Percentiles rank a stretch among this genome's conserved stretches.
Evolutionary conservation across 2,888 invertebrate species (phyloP).

Genomic region (Sarcophaga subvicina): DNA sequence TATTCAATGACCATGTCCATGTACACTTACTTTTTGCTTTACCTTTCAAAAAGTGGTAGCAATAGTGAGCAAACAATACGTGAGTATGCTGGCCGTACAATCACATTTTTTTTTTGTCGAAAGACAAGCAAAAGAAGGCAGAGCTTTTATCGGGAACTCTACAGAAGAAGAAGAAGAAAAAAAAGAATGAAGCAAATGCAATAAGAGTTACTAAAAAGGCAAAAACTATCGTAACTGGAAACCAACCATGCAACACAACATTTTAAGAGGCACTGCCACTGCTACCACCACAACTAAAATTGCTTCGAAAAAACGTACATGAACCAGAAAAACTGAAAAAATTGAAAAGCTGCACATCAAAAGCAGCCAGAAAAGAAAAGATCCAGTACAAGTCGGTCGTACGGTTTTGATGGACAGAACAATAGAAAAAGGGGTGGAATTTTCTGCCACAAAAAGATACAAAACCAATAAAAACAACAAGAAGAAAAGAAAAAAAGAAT

Average conservation of each 20-base stretch:
- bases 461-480: constrained; percentile 58
- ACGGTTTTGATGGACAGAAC: constrained; percentile 80
- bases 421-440: constrained; percentile 82
- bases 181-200: constrained; percentile 21
- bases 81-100: constrained; percentile 29
- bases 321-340: constrained; percentile 68
- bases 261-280: neutral
- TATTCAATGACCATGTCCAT: constrained; percentile 55
- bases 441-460: constrained; percentile 68
- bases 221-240: neutral
- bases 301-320: constrained; percentile 44
- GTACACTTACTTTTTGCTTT: constrained; percentile 41
- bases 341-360: constrained; percentile 49
- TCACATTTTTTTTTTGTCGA: constrained; percentile 36
- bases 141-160: constrained; percentile 61
- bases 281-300: neutral
- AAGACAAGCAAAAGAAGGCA: constrained; percentile 64
- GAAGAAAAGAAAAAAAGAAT: constrained; percentile 40
- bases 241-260: neutral
- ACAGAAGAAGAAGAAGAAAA: constrained; percentile 19
- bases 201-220: neutral
- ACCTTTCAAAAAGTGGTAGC: constrained; percentile 62
- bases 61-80: neutral
- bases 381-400: constrained; percentile 53
- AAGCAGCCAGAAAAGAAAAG: constrained; percentile 42